Evolutionary conservation across 2,797 vertebrate genomes (phyloP), one percentile per base, ranked within the genome.

Genomic region (Clarias fuscus): DNA sequence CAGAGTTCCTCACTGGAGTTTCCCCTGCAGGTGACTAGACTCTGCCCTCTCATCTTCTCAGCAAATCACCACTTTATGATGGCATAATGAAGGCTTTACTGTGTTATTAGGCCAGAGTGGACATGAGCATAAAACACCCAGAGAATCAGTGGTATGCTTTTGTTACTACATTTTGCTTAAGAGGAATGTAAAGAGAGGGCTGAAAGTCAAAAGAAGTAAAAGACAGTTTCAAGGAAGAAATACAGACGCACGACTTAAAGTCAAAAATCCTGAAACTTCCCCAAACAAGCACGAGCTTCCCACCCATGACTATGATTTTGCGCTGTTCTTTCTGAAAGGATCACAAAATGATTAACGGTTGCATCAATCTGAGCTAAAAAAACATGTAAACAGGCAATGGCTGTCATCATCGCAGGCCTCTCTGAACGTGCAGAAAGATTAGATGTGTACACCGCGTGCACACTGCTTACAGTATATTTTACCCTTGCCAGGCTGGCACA

Each of bases 321-420:
- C 20, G 48, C 37, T 37, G 78, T 79, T 79, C 30, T 30, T 77
- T 80, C 30, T 62, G 77, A 64, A 64, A 27, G 48, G n/a, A 65
- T 83, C 84, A 80, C 84, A 89, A 86, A 65, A 88, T 83, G 22
- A 59, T 82, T 76, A 56, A 79, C 37, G 72, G 88, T 88, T 85
- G 77, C 80, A 67, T 89, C 89, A 89, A 17, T 89, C 56, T 24
- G 17, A 64, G 22, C 48, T 86, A 33, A 68, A 85, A 89, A 62
- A 20, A 8, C 22, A 89, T 89, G 86, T 89, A 88, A 90, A 88
- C 88, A 86, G 83, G 76, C 76, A 82, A 53, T 33, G 83, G 59
- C 27, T 13, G 37, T 80, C 37, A 27, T 8, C 78, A 43, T 80
- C 22, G n/a, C 33, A 17, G 59, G 24, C 22, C 37, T 65, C 14